phyloP scores from a whole-genome alignment of 1,140 invertebrate genomes.

The Sycobia sp. region DNA sequence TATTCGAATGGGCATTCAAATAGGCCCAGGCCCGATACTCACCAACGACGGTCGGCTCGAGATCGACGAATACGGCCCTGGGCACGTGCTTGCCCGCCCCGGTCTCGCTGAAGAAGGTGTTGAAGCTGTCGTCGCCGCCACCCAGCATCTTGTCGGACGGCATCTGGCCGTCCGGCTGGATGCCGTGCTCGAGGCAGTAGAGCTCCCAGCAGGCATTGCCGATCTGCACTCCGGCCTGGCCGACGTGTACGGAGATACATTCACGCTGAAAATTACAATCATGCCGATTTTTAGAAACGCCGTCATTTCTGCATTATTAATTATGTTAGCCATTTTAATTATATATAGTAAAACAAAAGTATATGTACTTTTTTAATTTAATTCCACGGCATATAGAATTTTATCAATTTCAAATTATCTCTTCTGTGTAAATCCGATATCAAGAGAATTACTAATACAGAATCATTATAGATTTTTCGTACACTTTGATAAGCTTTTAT shows the following conservation, averaged over 20 bases:
- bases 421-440: too few species aligned
- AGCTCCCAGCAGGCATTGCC: conserved; percentile 82
- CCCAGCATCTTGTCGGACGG: conserved; percentile 47
- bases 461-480: too few species aligned
- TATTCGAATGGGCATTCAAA: too few species aligned
- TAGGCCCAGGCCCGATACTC: too few species aligned
- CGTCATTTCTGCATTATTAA: neutral
- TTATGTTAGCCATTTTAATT: neutral
- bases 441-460: too few species aligned
- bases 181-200: conserved; percentile 83
- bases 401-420: neutral
- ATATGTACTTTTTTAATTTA: neutral
- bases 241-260: conserved; percentile 72
- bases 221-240: conserved; percentile 74
- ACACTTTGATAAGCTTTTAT: too few species aligned
- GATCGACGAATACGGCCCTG: conserved; percentile 70
- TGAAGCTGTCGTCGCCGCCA: conserved; percentile 42
- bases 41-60: conserved; percentile 72
- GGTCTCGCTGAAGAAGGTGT: conserved; percentile 51
- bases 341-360: too few species aligned
- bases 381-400: neutral
- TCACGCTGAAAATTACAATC: conserved; percentile 63
- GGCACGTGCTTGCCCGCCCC: conserved; percentile 67
- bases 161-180: conserved; percentile 72
- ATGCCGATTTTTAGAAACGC: neutral